Base-by-base conservation (phyloP, 2,888 invertebrate species). In the Troides oblongomaculatus region DNA sequence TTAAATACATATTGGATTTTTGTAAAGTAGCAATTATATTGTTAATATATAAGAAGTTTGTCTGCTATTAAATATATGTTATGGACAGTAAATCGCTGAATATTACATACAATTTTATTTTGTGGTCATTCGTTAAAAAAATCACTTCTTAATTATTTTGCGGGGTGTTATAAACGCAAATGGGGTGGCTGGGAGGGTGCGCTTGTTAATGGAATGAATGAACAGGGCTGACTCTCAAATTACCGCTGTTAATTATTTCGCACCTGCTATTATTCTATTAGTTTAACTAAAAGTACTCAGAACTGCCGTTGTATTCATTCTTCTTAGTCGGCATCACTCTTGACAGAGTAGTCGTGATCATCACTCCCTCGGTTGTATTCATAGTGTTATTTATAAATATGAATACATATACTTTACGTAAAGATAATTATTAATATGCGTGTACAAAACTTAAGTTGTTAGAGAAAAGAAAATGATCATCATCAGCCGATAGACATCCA, bases 131-230 rank as follows among this genome's bases (percentile, higher is more conserved):
- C 62, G 72, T 74, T 75, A 62, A 80, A 82, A 85, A 78, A 87
- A 87, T 87, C 85, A 84, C 83, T 84, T 83, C 81, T 84, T 88
- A 88, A 83, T 84, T 84, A 86, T 84, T 84, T 85, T 84, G 81
- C 81, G 76, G 73, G 76, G 81, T 80, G 82, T 83, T 85, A 84
- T 82, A 82, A 82, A 82, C 76, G 78, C 73, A 70, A 70, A 70
- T 70, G 70, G 70, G 75, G 77, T n/a, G n/a, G 53, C 79, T 77
- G 77, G 72, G 74, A 58, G 75, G 81, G 80, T 74, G 80, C 73
- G 72, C 78, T 79, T 74, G 78, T 79, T 87, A 89, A 89, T 87
- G 88, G 84, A 86, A 87, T 87, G 84, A 85, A 74, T 71, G 71
- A 36, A 58, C 77, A 88, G 84, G 88, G 88, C 69, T 86, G 85